Conservation (phyloP, 2,113 vertebrate species). For the Brachypteracias leptosomus region DNA sequence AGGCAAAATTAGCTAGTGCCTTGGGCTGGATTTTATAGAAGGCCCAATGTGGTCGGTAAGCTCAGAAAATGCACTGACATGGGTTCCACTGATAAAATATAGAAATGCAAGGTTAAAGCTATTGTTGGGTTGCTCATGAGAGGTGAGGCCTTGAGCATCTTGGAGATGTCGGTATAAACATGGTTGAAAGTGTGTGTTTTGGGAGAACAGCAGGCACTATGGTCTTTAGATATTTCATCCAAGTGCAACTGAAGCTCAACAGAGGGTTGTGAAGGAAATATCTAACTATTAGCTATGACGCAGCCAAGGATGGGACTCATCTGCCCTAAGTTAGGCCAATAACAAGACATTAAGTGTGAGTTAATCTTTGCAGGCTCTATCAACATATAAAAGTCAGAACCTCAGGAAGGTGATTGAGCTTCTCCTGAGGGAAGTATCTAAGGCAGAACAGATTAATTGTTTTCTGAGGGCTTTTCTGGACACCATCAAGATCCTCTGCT, state of each 20-base stretch:
- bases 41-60: neutral
- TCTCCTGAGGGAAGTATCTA: neutral
- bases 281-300: neutral
- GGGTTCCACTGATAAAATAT: neutral
- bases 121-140: neutral
- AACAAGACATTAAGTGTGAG: neutral
- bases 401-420: neutral
- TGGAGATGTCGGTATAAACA: neutral
- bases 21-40: neutral
- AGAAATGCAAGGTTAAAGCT: neutral
- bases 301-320: neutral
- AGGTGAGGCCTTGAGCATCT: rapidly evolving
- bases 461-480: neutral
- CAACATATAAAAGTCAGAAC: neutral
- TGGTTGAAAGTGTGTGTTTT: rapidly evolving
- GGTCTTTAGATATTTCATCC: neutral
- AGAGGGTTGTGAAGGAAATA: neutral
- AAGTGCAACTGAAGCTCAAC: neutral
- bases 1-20: neutral
- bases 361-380: neutral
- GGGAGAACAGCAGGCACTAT: neutral
- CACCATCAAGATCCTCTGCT: neutral
- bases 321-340: neutral
- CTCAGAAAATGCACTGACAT: neutral
- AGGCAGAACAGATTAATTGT: neutral